Evolutionary conservation across 2,797 vertebrate species (phyloP).

Genomic region (Holocentrus rufus): DNA sequence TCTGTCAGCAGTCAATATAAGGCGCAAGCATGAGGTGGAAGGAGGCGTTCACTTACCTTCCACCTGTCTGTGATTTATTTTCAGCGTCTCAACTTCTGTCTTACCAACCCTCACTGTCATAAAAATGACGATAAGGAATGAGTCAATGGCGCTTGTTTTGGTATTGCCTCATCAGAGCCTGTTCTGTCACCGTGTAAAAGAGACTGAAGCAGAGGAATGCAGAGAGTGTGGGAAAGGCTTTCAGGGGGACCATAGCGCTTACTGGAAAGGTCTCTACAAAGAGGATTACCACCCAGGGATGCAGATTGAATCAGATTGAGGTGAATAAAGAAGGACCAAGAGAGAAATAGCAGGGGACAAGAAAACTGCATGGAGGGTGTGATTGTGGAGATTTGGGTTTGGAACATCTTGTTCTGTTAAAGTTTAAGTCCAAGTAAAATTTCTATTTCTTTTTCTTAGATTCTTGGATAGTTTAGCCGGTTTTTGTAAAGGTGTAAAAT

Average conservation of each 20-base stretch:
- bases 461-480: not conserved
- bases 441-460: not conserved
- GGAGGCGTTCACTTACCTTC: not conserved
- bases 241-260: not conserved
- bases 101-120: not conserved
- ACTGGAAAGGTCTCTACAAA: conserved; percentile 1
- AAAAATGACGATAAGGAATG: conserved; percentile 15
- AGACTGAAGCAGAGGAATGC: conserved; percentile 28
- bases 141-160: conserved; percentile 14
- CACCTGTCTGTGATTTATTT: conserved; percentile 15
- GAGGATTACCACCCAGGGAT: not conserved
- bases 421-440: not conserved
- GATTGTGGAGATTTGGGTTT: not conserved
- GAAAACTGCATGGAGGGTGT: not conserved
- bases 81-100: not conserved
- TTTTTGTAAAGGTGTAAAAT: not conserved
- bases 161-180: conserved; percentile 18
- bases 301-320: not conserved
- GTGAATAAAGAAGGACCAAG: not conserved
- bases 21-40: conserved; percentile 12
- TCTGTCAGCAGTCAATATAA: conserved; percentile 22
- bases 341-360: not conserved
- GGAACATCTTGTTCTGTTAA: not conserved
- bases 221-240: conserved; percentile 22
- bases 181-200: conserved; percentile 17